phyloP scores from a whole-genome alignment of 2,888 invertebrate species.

The Colletes collaris region DNA sequence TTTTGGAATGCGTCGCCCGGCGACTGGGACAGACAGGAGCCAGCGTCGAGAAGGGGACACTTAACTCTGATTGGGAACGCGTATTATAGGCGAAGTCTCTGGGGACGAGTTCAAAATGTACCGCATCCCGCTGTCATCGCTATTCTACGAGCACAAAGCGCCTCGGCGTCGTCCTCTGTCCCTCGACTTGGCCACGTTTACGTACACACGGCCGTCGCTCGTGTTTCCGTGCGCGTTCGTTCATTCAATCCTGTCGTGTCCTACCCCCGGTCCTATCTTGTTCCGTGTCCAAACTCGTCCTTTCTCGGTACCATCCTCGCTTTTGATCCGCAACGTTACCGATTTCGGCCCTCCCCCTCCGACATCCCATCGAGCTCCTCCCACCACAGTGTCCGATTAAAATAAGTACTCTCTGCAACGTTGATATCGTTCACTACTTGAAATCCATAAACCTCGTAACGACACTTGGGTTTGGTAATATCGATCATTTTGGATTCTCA shows the following conservation, averaged over 20 bases:
- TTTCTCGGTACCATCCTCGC: neutral
- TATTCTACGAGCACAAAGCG: conserved; percentile 42
- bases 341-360: neutral
- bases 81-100: conserved; percentile 51
- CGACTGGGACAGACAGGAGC: neutral
- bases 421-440: too few species aligned
- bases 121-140: conserved; percentile 36
- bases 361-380: too few species aligned
- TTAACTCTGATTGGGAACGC: conserved; percentile 66
- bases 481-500: too few species aligned
- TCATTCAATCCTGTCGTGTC: neutral
- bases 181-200: conserved; percentile 14
- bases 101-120: conserved; percentile 46
- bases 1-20: conserved; percentile 8
- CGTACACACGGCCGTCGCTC: neutral
- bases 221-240: conserved; percentile 10
- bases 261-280: neutral
- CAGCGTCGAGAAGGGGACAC: conserved; percentile 38
- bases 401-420: too few species aligned
- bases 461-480: too few species aligned
- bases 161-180: conserved; percentile 8
- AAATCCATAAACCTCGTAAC: too few species aligned
- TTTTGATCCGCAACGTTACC: neutral
- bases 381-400: too few species aligned
- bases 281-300: neutral